Evolutionary conservation across 1,140 invertebrate species (phyloP).

Genomic region (Drosophila lacteicornis): DNA sequence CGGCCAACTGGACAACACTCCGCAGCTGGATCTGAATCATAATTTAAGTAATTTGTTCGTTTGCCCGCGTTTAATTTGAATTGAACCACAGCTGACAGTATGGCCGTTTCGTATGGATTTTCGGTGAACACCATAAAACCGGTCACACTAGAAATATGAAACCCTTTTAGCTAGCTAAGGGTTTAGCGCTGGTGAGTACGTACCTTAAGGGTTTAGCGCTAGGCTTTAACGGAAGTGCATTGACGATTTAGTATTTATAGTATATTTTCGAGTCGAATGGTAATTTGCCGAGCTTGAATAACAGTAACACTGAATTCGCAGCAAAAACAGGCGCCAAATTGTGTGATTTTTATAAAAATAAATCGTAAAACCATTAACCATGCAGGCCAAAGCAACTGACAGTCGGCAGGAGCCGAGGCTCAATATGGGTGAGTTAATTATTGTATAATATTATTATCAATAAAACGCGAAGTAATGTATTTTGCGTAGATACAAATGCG

Average conservation of each 20-base stretch:
- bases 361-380: conserved; percentile 22
- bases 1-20: too few species aligned
- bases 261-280: not conserved
- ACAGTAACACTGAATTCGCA: conserved; percentile 14
- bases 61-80: too few species aligned
- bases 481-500: conserved; percentile 68
- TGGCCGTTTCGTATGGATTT: too few species aligned
- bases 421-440: conserved; percentile 60
- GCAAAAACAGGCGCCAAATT: conserved; percentile 61
- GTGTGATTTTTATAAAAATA: conserved; percentile 45
- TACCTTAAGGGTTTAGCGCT: too few species aligned
- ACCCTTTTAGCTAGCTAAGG: too few species aligned
- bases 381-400: conserved; percentile 72
- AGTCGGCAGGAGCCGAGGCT: conserved; percentile 73
- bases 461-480: too few species aligned
- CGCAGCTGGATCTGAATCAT: too few species aligned
- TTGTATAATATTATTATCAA: not conserved
- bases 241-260: not conserved
- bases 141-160: too few species aligned
- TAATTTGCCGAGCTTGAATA: not conserved
- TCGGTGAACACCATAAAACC: too few species aligned
- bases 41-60: too few species aligned
- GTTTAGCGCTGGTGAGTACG: too few species aligned
- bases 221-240: not conserved
- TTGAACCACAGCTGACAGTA: too few species aligned